A percentile compares a stretch with the other conserved stretches of the same genome.
Evolutionary conservation across 2,797 vertebrate genomes (phyloP).

Genomic region (Sebastes iracundus): DNA sequence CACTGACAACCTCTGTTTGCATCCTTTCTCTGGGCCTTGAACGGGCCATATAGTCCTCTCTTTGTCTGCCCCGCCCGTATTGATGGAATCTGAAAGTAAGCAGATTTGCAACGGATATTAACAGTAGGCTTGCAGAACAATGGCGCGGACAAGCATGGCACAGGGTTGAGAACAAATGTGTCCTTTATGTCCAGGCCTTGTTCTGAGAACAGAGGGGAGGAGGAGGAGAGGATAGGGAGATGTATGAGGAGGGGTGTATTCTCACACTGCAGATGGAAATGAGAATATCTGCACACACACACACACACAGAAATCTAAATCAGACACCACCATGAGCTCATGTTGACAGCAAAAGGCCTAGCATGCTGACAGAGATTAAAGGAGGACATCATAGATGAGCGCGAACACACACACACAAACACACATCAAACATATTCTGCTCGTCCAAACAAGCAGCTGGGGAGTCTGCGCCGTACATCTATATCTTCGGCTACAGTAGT

Average conservation of each 20-base stretch:
- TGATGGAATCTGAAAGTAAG: slow-evolving; percentile 85
- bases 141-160: slow-evolving; percentile 65
- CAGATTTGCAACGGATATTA: slow-evolving; percentile 84
- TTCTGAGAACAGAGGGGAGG: slow-evolving; percentile 40
- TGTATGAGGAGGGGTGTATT: slow-evolving; percentile 44
- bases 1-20: slow-evolving; percentile 72
- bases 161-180: slow-evolving; percentile 79
- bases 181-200: slow-evolving; percentile 75
- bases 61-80: slow-evolving; percentile 73
- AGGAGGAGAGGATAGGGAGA: slow-evolving; percentile 29
- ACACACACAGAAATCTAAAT: slow-evolving; percentile 13
- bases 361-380: slow-evolving; percentile 43
- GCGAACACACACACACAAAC: slow-evolving; percentile 8
- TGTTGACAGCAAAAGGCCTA: slow-evolving; percentile 43
- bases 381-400: slow-evolving; percentile 3
- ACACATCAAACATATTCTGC: slow-evolving; percentile 27
- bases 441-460: slow-evolving; percentile 36
- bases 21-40: slow-evolving; percentile 62
- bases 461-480: slow-evolving; percentile 38
- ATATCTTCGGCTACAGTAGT: slow-evolving; percentile 45
- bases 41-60: slow-evolving; percentile 65
- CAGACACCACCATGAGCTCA: slow-evolving; percentile 33
- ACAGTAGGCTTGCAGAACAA: slow-evolving; percentile 79
- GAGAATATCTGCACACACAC: slow-evolving; percentile 54
- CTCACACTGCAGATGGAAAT: slow-evolving; percentile 59